Evolutionary conservation across 2,113 vertebrate genomes (phyloP), one percentile per base, ranked within the genome.

Genomic region (Oriolus oriolus): DNA sequence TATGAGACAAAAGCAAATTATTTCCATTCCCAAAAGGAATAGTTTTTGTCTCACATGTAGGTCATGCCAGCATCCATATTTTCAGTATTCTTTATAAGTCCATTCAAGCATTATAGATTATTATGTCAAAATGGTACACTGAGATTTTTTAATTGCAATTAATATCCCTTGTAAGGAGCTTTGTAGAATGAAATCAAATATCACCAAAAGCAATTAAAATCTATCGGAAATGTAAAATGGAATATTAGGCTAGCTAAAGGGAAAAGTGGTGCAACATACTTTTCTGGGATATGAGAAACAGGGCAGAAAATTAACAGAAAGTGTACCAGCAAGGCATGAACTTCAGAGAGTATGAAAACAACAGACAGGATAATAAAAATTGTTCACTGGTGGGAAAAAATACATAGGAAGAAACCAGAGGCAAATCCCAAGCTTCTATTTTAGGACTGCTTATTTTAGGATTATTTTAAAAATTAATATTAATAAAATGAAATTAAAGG

Each of bases 1-100:
- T 52, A 95, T 89, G 83, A 97, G 88, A 93, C 57, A 81, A 96
- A 94, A 87, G 73, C 65, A 96, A 97, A 96, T 95, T 96, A 96
- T 96, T 90, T 96, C 79, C 66, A 39, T 80, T 97, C 76, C 92
- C 93, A 91, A 80, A 96, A 88, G 93, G 89, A 96, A 96, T 65
- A 86, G 70, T 57, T 87, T 95, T 96, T 93, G 90, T 94, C 86
- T 96, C 92, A 92, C 74, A 97, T 96, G 76, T 96, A 96, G 94
- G 95, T 97, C 96, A 94, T 89, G 95, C 71, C 15, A 5, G 75
- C 87, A 97, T 90, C 92, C 68, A 45, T 92, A 96, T 90, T 95
- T 96, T 94, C 76, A 70, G 57, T 87, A 90, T 90, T 86, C 75
- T 94, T 96, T 96, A 89, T 94, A 94, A 93, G 89, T 26, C 41